A percentile compares a stretch with the other conserved stretches of the same genome.
Evolutionary conservation across 2,797 vertebrate genomes (phyloP).

Genomic region (Neomorphus geoffroyi): DNA sequence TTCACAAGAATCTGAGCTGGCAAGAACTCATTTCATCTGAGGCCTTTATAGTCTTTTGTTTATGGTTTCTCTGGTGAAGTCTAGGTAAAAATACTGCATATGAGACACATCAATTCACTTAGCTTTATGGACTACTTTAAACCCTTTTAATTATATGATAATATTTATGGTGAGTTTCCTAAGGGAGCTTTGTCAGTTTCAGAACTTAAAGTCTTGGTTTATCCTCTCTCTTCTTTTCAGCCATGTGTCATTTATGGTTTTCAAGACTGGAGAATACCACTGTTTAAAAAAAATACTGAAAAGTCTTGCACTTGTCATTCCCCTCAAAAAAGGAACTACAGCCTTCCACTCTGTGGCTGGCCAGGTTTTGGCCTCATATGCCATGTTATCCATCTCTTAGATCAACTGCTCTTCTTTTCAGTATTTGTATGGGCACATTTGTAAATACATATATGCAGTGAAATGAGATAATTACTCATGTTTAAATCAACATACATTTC

Average conservation of each 20-base stretch:
- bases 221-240: not conserved
- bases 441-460: not conserved
- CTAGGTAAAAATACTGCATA: slow-evolving; percentile 70
- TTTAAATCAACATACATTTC: not conserved
- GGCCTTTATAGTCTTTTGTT: slow-evolving; percentile 67
- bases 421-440: not conserved
- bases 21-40: slow-evolving; percentile 54
- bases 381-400: not conserved
- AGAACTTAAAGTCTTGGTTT: slow-evolving; percentile 30
- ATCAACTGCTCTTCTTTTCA: not conserved
- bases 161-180: slow-evolving; percentile 63
- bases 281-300: not conserved
- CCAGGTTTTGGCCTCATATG: not conserved
- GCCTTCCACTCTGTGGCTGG: not conserved
- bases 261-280: not conserved
- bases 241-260: slow-evolving; percentile 1
- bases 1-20: slow-evolving; percentile 56
- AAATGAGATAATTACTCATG: not conserved
- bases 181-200: slow-evolving; percentile 50
- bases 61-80: slow-evolving; percentile 66
- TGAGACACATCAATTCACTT: slow-evolving; percentile 67
- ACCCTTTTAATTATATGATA: slow-evolving; percentile 65
- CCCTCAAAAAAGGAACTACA: not conserved
- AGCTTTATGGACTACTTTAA: slow-evolving; percentile 70
- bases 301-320: not conserved